phyloP scores from a whole-genome alignment of 1,140 invertebrate species.

The Drosophila nasuta region DNA sequence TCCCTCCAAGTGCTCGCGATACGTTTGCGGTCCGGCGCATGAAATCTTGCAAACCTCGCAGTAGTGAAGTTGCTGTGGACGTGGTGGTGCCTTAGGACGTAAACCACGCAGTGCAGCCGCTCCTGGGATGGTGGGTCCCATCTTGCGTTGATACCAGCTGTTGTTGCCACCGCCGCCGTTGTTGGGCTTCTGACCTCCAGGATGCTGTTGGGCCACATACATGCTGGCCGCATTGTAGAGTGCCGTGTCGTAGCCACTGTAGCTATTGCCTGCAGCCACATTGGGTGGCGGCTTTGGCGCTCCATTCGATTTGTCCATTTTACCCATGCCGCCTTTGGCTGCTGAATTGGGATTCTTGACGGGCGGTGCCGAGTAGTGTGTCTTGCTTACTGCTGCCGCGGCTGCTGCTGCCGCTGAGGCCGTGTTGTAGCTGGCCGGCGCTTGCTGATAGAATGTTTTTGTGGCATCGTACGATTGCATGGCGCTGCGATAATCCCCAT shows the following conservation, averaged over 20 bases:
- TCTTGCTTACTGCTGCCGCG: constrained; percentile 85
- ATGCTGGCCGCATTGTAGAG: constrained; percentile 96
- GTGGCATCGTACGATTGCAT: constrained; percentile 88
- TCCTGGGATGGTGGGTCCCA: constrained; percentile 79
- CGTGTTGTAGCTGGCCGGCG: constrained; percentile 86
- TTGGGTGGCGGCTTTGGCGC: constrained; percentile 78
- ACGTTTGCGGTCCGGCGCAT: constrained; percentile 98
- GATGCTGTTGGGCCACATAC: constrained; percentile 94
- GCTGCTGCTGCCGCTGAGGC: constrained; percentile 85
- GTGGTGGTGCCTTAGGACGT: constrained; percentile 91
- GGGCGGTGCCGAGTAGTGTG: constrained; percentile 86
- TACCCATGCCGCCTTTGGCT: constrained; percentile 64
- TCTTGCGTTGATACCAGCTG: constrained; percentile 85
- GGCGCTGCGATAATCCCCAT: constrained; percentile 89
- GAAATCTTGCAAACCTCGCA: constrained; percentile 99
- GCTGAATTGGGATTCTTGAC: constrained; percentile 81
- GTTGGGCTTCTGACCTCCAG: constrained; percentile 64
- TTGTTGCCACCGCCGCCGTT: constrained; percentile 59
- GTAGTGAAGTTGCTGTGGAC: constrained; percentile 96
- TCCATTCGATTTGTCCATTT: constrained; percentile 78
- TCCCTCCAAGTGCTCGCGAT: constrained; percentile 98
- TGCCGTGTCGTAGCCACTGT: constrained; percentile 95
- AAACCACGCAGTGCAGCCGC: constrained; percentile 59
- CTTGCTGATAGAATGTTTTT: constrained; percentile 89
- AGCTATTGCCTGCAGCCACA: constrained; percentile 88